phyloP scores from a whole-genome alignment of 2,797 vertebrate genomes.

The Rhynchonycteris naso region DNA sequence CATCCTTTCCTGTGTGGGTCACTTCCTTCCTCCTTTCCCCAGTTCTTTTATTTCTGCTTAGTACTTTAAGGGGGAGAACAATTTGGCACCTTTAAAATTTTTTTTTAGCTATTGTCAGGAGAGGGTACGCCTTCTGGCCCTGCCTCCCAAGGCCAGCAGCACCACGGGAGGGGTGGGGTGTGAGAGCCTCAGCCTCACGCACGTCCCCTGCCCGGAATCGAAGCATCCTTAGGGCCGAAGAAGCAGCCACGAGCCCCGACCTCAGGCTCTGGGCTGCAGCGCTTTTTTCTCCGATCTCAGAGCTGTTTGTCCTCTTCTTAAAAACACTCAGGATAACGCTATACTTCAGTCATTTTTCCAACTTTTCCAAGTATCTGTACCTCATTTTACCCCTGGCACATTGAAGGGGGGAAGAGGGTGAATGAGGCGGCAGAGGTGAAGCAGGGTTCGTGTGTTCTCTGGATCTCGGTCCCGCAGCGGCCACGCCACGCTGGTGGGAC shows the following conservation, averaged over 20 bases:
- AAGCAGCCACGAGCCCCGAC: neutral
- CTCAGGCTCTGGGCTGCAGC: fast-evolving
- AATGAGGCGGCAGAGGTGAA: fast-evolving
- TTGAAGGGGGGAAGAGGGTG: neutral
- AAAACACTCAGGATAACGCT: neutral
- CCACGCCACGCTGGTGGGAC: too few species aligned
- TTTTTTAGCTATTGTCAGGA: neutral
- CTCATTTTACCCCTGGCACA: neutral
- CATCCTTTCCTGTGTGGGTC: neutral
- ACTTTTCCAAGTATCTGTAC: neutral
- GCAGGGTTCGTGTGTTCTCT: neutral
- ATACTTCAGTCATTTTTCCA: neutral
- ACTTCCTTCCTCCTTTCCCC: slow-evolving; percentile 49
- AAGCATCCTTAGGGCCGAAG: neutral
- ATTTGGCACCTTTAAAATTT: neutral
- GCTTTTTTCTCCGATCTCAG: neutral
- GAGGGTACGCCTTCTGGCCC: neutral
- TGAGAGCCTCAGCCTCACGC: neutral
- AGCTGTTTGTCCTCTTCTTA: neutral
- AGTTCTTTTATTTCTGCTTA: slow-evolving; percentile 33
- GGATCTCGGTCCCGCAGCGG: too few species aligned
- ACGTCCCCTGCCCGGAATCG: neutral
- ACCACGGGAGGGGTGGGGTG: neutral
- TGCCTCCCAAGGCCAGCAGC: neutral
- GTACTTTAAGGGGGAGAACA: neutral